Base-by-base conservation (phyloP, 2,888 invertebrate species). In the Drosophila villosipedis region DNA sequence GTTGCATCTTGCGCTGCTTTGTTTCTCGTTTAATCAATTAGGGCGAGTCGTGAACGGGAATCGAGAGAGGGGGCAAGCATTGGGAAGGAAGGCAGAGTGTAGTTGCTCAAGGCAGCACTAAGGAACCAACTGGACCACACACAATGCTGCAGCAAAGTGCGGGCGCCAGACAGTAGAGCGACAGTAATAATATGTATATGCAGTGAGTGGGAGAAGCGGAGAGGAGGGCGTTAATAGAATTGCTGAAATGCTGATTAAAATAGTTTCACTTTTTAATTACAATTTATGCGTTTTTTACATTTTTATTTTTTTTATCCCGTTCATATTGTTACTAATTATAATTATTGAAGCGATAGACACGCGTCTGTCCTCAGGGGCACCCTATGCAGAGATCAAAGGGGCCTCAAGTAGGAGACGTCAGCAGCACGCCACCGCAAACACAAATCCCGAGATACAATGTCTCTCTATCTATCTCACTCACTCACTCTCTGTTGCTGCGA, bases 231-330 rank as follows among this genome's bases (percentile, higher is more conserved):
- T 57, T 86, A 90, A 86, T 86, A 83, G 90, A 90, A 86, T 83
- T 85, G 90, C 85, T 90, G 90, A 85, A 90, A 85, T 75, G 62
- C 73, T 86, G 83, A 86, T 86, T 90, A 88, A 90, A 86, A 86
- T 86, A 86, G 90, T 90, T 88, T 85, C 81, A 83, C 90, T 86
- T 90, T 90, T 86, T 86, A 86, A 86, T 86, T 90, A 90, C 83
- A 70, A 86, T 90, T 90, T 86, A 86, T 86, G 85, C 72, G 61
- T 65, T 64, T 61, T 41, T 22, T 22, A 0, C 2, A 5, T 2
- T 54, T 31, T 30, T n/a, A n/a, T n/a, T n/a, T 31, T 28, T 37
- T 28, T 55, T 55, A 10, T 61, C 39, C 58, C 41, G 62, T 74
- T 60, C 76, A 41, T 84, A 79, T 83, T 70, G 78, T 76, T 78